These are phyloP conservation scores for Aptenodytes patagonicus DNA, from an alignment of 2,113 vertebrate species.

Conservation along the genomic window DNA sequence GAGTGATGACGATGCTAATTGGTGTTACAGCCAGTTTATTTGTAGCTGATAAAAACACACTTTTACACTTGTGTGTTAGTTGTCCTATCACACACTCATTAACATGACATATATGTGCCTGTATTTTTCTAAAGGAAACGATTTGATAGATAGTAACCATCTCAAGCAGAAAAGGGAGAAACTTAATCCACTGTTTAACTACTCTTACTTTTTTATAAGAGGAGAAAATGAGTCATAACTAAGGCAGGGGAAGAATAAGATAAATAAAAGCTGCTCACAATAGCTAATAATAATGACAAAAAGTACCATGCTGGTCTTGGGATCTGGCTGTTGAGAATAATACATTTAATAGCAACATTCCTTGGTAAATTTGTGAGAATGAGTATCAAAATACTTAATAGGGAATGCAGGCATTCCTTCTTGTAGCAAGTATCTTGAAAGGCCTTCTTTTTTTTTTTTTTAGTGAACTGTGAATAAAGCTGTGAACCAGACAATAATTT, in stretches of 20 bases:
- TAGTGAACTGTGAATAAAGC: not conserved
- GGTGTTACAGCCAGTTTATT: not conserved
- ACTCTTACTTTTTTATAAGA: not conserved
- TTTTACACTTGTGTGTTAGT: not conserved
- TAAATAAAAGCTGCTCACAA: slow-evolving; percentile 24
- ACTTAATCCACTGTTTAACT: not conserved
- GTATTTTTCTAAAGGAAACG: not conserved
- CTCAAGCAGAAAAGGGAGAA: not conserved
- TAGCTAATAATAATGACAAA: not conserved
- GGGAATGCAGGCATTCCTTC: not conserved
- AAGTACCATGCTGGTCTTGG: not conserved
- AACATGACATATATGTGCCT: not conserved
- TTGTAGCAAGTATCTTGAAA: not conserved
- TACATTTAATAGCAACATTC: not conserved
- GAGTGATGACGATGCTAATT: not conserved
- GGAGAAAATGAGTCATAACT: slow-evolving; percentile 38
- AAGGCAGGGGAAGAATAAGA: not conserved
- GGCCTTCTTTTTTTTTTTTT: not conserved
- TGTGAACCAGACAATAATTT: not conserved
- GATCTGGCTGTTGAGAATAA: not conserved
- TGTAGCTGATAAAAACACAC: not conserved
- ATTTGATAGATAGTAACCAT: not conserved
- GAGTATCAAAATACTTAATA: not conserved
- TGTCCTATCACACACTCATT: not conserved
- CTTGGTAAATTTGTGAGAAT: not conserved